phyloP scores from a whole-genome alignment of 2,113 vertebrate genomes.

The Puma concolor region DNA sequence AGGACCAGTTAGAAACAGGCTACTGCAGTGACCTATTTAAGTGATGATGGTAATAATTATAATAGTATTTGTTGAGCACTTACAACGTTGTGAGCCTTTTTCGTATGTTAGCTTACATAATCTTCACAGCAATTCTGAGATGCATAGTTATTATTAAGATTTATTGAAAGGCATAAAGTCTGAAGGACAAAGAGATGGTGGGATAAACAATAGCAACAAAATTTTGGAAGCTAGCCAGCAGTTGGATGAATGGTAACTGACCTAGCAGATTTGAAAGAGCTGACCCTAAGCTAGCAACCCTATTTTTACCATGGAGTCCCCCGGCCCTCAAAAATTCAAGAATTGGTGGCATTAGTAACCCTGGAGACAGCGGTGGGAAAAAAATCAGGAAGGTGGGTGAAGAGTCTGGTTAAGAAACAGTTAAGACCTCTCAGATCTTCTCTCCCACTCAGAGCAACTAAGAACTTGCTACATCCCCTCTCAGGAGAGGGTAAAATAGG shows the following conservation, averaged over 20 bases:
- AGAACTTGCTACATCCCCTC: not conserved
- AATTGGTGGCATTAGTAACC: not conserved
- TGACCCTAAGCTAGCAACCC: not conserved
- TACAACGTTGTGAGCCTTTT: not conserved
- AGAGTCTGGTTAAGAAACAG: not conserved
- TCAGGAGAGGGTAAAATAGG: not conserved
- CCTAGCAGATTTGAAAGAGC: slow-evolving; percentile 8
- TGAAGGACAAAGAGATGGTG: not conserved
- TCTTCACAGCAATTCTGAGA: not conserved
- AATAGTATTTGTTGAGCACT: not conserved
- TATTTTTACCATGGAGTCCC: not conserved
- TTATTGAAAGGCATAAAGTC: not conserved
- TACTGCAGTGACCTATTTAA: not conserved
- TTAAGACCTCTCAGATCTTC: not conserved
- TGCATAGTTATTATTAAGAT: not conserved
- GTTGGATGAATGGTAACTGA: not conserved
- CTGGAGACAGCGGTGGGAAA: not conserved
- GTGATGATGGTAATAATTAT: not conserved
- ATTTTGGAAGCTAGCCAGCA: not conserved
- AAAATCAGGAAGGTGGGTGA: not conserved
- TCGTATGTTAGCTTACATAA: not conserved
- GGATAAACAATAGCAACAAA: not conserved
- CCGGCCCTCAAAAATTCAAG: not conserved
- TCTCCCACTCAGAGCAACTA: not conserved
- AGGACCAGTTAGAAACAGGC: not conserved